A percentile compares a stretch with the other conserved stretches of the same genome.
phyloP scores from a whole-genome alignment of 2,113 vertebrate species.

The Paralichthys olivaceus region DNA sequence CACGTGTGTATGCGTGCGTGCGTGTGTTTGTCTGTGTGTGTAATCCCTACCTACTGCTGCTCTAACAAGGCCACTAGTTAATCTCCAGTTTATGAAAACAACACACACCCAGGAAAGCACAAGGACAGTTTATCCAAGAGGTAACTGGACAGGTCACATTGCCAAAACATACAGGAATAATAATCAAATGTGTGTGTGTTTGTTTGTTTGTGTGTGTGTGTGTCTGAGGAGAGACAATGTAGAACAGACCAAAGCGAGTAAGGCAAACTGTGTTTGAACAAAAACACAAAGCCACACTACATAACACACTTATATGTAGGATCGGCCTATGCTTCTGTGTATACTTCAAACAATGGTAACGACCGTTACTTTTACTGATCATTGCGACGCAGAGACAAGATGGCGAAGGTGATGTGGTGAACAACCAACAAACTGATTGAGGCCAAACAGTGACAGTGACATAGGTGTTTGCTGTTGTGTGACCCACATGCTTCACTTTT shows the following conservation, averaged over 20 bases:
- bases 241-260: background rate
- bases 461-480: conserved; percentile 11
- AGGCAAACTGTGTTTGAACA: background rate
- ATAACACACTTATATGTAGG: background rate
- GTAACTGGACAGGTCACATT: background rate
- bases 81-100: conserved; percentile 63
- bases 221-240: background rate
- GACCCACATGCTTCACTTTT: background rate
- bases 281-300: conserved; percentile 6
- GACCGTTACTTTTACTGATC: background rate
- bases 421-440: background rate
- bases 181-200: background rate
- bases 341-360: background rate
- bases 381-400: background rate
- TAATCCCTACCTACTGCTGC: conserved; percentile 53
- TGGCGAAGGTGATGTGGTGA: background rate
- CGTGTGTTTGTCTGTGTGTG: conserved; percentile 27
- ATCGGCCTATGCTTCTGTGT: background rate
- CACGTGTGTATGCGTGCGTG: background rate
- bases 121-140: conserved; percentile 10
- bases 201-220: conserved; percentile 3
- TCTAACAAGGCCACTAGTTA: conserved; percentile 59
- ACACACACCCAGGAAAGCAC: conserved; percentile 23
- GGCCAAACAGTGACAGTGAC: background rate
- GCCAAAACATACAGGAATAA: background rate